Base-by-base conservation (phyloP, 1,140 invertebrate genomes). In the Charaxes varanes region DNA sequence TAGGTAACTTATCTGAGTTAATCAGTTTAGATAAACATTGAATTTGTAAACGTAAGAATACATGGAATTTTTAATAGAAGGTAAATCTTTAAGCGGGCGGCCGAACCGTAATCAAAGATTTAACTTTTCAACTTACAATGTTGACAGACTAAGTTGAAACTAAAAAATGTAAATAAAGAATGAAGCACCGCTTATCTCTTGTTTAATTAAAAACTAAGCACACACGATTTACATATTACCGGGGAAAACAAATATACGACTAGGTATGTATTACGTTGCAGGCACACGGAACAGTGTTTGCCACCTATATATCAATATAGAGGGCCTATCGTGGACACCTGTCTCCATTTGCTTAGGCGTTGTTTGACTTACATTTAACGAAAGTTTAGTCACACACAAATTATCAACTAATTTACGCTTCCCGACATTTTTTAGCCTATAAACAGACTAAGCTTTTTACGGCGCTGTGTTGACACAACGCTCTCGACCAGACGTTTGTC, bases 321-420 rank as follows among this genome's bases (percentile, higher is more conserved):
- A 70, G 48, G 62, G 42, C 57, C 60, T 73, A 69, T 77, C 71
- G 54, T 45, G 67, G 62, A 71, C 78, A 82, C 74, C 78, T 82
- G 78, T 78, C 73, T 62, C 63, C 73, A 66, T 82, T 79, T 82
- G 59, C 69, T 79, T 82, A 82, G 78, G 77, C 66, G 44, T 16
- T 79, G 68, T 79, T 78, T 79, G 59, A 43, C 46, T 70, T 62
- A 66, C 62, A 69, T 79, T 82, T 82, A 82, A 82, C 73, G 59
- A 73, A 80, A 82, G 57, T 77, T 73, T 65, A 77, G 62, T 79
- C 74, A 57, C 70, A 77, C 74, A 77, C 68, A 72, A 74, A 78
- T 82, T 82, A 82, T 79, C 74, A 78, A 74, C 72, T 82, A 82
- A 82, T 82, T 79, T 76, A 79, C 72, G 62, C 49, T 62, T 51